Base-by-base conservation (phyloP, 2,888 invertebrate species). In the Ceramica pisi region DNA sequence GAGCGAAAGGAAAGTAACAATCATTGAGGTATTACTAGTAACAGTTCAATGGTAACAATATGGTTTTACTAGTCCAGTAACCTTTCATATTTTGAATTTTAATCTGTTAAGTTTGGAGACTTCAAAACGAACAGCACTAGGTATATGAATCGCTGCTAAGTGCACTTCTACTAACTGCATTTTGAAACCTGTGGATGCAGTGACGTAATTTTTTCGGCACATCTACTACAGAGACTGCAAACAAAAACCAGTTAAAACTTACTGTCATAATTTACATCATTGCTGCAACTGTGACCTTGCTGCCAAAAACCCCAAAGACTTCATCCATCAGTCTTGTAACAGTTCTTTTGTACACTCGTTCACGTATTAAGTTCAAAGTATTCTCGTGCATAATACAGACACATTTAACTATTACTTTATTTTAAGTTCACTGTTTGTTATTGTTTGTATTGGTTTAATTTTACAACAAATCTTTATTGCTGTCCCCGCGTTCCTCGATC, bases 201-300 rank as follows among this genome's bases (percentile, higher is more conserved):
- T 82, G 80, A 80, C 79, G 80, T 80, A 80, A 80, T 78, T 80
- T 72, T 67, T 46, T 73, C 38, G n/a, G 81, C 57, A 55, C 60
- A 51, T 57, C n/a, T 6, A 51, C 12, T 31, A 50, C 26, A 21
- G 41, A 50, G 65, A 35, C 41, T 46, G 38, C 10, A 72, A 77
- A 59, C 70, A 78, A 80, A 78, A 87, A 81, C 72, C 68, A 72
- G 76, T 72, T 86, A 79, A 59, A 85, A 92, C 92, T 93, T 88
- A 93, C 93, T 83, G 79, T 90, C 91, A 92, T 93, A 86, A 90
- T 94, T 95, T 92, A 94, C 92, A 94, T 93, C 92, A 94, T 90
- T 89, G 85, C 84, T 90, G 88, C 86, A 90, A 88, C 74, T 90
- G 83, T 89, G 91, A 91, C 91, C 92, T 93, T 93, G 92, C 92